Percentiles rank a stretch among this genome's conserved stretches.
Conservation (phyloP, 2,113 vertebrate genomes). For the Oncorhynchus mykiss region DNA sequence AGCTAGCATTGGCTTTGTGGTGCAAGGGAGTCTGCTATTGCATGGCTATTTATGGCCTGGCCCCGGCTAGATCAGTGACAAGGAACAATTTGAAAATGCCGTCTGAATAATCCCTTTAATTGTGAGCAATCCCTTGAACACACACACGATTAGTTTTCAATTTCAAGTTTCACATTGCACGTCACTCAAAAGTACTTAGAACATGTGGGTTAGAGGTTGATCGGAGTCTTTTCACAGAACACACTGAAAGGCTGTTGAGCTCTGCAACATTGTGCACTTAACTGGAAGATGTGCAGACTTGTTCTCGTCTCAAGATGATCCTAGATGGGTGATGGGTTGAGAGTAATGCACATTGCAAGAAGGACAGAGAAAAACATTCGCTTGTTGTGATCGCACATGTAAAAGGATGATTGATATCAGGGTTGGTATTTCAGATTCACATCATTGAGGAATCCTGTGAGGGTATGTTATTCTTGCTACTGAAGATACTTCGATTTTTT, state of each 20-base stretch:
- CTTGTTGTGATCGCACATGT: neutral
- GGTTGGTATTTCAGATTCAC: neutral
- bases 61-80: slow-evolving; percentile 37
- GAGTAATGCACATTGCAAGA: too few species aligned
- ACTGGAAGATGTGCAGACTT: slow-evolving; percentile 62
- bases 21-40: slow-evolving; percentile 2
- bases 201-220: slow-evolving; percentile 45
- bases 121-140: slow-evolving; percentile 19
- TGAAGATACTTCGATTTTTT: neutral
- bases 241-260: slow-evolving; percentile 57
- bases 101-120: slow-evolving; percentile 48
- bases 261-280: slow-evolving; percentile 47
- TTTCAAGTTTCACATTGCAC: slow-evolving; percentile 5
- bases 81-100: slow-evolving; percentile 23
- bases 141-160: too few species aligned
- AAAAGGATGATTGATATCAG: neutral
- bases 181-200: slow-evolving; percentile 52
- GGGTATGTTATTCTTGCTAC: neutral
- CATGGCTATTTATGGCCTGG: slow-evolving; percentile 34
- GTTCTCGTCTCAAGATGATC: slow-evolving; percentile 25
- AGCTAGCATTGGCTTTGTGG: slow-evolving; percentile 34
- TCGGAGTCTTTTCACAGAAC: slow-evolving; percentile 63
- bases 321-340: slow-evolving; percentile 3
- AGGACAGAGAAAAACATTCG: neutral
- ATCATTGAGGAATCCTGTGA: neutral